These are phyloP conservation scores for Drosophila teissieri DNA, from an alignment of 1,140 invertebrate genomes.

Conservation along the genomic window DNA sequence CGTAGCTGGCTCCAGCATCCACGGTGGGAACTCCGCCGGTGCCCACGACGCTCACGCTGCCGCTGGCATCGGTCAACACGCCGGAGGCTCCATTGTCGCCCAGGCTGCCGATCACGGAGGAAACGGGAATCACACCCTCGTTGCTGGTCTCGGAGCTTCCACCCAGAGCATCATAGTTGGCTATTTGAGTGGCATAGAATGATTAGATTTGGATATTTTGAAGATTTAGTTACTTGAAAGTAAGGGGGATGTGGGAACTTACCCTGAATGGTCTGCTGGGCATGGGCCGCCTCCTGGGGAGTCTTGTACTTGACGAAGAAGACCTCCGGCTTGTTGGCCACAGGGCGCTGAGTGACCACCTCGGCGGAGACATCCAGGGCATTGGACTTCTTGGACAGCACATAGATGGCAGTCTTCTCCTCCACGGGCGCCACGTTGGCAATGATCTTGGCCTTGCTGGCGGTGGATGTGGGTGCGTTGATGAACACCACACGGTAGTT, in stretches of 20 bases:
- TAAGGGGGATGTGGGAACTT: conserved; percentile 4
- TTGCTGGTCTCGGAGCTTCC: conserved; percentile 63
- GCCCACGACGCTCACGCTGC: conserved; percentile 61
- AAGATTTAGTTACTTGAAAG: too few species aligned
- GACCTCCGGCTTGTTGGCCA: conserved; percentile 89
- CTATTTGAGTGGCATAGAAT: conserved; percentile 19
- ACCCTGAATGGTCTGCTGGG: conserved; percentile 83
- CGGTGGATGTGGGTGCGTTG: conserved; percentile 90
- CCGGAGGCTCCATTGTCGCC: conserved; percentile 69
- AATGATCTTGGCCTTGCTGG: conserved; percentile 87
- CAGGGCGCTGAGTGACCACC: conserved; percentile 74
- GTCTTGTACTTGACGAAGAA: conserved; percentile 91
- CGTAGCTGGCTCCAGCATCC: conserved; percentile 14
- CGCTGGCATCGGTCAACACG: conserved; percentile 46
- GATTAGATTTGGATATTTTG: too few species aligned
- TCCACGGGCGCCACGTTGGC: conserved; percentile 89
- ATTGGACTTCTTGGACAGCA: conserved; percentile 89
- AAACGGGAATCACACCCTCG: conserved; percentile 70
- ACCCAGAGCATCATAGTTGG: conserved; percentile 78
- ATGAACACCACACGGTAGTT: conserved; percentile 95
- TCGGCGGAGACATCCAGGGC: conserved; percentile 73
- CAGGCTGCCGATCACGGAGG: conserved; percentile 74
- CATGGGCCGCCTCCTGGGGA: conserved; percentile 86
- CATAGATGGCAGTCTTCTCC: conserved; percentile 94
- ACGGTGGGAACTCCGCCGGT: conserved; percentile 64